Base-by-base conservation (phyloP, 2,113 vertebrate genomes). In the Ornithorhynchus anatinus region DNA sequence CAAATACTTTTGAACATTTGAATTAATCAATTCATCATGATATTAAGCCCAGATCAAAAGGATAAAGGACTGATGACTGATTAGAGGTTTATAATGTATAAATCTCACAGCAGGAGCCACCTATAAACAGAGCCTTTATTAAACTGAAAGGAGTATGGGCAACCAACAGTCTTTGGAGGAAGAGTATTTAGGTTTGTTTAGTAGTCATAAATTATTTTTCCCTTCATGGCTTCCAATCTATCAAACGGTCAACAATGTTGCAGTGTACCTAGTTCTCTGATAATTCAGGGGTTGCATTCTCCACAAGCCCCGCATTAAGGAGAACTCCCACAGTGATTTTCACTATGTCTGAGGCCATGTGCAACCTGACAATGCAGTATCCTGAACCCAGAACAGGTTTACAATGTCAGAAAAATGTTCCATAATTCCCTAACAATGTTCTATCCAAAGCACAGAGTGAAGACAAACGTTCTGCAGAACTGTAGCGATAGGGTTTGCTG, bases 11-110 rank as follows among this genome's bases (percentile, higher is more conserved):
- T 73, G 53, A 77, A 66, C 63, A 70, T 82, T 79, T 80, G 78
- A 79, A 90, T 85, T 79, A 84, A 77, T 79, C 38, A 23, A 89
- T 92, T 89, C 86, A 75, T 81, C 31, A 29, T 85, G 77, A 75
- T 76, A 72, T 71, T 86, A 80, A 81, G 79, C 71, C 68, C 72
- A 88, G 77, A 88, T 88, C 72, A 86, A 86, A 90, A 71, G 57
- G 38, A 52, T 37, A 84, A 73, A 70, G 79, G 77, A 78, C 74
- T 3, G 31, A 85, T n/a, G 75, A 58, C 66, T 79, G 64, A 85
- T 80, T 65, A 56, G 16, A 82, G 81, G 72, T 84, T 89, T 70
- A 70, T 71, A 74, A 86, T 82, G 66, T 40, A 79, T 68, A 80
- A 77, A 73, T 81, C 69, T 77, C 70, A 52, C 42, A 84, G 85